Conservation (phyloP, 2,888 invertebrate genomes). For the Hedychridium roseum region DNA sequence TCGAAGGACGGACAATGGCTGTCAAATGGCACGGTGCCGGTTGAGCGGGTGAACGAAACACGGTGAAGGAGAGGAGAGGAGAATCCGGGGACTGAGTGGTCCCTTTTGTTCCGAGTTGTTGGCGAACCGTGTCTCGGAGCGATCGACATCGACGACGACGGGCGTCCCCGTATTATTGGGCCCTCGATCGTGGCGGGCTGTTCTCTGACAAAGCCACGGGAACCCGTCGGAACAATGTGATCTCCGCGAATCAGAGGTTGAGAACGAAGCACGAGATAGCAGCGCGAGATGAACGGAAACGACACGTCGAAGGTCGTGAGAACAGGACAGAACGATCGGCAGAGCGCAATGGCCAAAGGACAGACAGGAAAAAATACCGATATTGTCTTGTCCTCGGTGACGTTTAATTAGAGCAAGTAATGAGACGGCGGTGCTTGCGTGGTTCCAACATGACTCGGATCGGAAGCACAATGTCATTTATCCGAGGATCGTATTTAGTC, state of each 20-base stretch:
- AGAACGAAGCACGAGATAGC: slow-evolving; percentile 12
- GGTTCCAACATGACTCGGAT: too few species aligned
- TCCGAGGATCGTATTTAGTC: too few species aligned
- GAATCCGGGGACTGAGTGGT: slow-evolving; percentile 16
- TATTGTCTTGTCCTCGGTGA: too few species aligned
- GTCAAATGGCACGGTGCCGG: slow-evolving; percentile 25
- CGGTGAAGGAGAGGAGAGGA: not conserved
- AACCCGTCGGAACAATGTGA: slow-evolving; percentile 50
- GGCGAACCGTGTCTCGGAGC: slow-evolving; percentile 37
- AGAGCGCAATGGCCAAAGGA: too few species aligned
- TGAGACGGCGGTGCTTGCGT: too few species aligned
- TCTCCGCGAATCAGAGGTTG: slow-evolving; percentile 21
- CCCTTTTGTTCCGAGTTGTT: slow-evolving; percentile 38
- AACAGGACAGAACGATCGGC: slow-evolving; percentile 13
- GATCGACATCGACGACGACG: slow-evolving; percentile 47
- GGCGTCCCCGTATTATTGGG: slow-evolving; percentile 51
- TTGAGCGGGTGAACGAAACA: slow-evolving; percentile 7
- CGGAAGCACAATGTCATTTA: too few species aligned
- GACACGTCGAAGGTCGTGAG: slow-evolving; percentile 7
- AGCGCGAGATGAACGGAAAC: too few species aligned
- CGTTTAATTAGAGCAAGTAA: too few species aligned
- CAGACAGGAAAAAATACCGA: too few species aligned
- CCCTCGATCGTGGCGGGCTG: slow-evolving; percentile 52
- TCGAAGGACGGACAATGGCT: slow-evolving; percentile 28
- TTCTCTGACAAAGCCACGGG: slow-evolving; percentile 57